phyloP scores from a whole-genome alignment of 2,797 vertebrate genomes.

The Malacoraja senta region DNA sequence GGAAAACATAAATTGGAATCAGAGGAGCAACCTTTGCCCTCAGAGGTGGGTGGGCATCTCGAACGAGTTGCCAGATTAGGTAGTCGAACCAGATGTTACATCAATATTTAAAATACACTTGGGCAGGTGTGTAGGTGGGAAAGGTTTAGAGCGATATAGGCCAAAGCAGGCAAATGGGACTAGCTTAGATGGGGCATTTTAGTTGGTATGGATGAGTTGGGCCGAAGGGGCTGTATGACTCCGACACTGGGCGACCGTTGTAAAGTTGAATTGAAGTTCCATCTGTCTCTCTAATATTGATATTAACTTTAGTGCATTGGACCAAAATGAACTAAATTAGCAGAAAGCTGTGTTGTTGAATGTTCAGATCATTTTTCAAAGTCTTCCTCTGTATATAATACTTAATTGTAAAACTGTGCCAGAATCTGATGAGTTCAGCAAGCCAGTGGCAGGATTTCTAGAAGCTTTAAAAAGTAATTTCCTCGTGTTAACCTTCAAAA shows the following conservation, averaged over 20 bases:
- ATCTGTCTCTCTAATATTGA: not conserved
- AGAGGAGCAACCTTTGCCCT: no score
- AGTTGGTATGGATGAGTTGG: no score
- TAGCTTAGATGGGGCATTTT: no score
- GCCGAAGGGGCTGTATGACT: not conserved
- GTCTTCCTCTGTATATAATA: not conserved
- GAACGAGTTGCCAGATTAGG: no score
- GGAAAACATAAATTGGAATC: no score
- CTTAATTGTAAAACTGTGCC: not conserved
- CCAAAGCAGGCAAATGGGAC: no score
- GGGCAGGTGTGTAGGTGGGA: no score
- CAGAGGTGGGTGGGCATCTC: no score
- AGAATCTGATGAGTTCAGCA: not conserved
- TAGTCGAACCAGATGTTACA: no score
- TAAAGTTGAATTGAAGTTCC: not conserved
- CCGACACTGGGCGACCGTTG: no score
- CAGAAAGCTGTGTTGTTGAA: not conserved
- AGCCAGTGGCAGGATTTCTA: not conserved
- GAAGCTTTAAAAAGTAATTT: conserved; percentile 12
- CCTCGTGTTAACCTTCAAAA: conserved; percentile 3
- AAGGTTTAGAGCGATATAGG: no score
- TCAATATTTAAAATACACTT: no score
- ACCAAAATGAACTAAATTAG: not conserved
- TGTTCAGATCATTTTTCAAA: not conserved
- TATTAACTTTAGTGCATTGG: not conserved